phyloP scores from a whole-genome alignment of 2,888 invertebrate species.

The Aporophyla lueneburgensis region DNA sequence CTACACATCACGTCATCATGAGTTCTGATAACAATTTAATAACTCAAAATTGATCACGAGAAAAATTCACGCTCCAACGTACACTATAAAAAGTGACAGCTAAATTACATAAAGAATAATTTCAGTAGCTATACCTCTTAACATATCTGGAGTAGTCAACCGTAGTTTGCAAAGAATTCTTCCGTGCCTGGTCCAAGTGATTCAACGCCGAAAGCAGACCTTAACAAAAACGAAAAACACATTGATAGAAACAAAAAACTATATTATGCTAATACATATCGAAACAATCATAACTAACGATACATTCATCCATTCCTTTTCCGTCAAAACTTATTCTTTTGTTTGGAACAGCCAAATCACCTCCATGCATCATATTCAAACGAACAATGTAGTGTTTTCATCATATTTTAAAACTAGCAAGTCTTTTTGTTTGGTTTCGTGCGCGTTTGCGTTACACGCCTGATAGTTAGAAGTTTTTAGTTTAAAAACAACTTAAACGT shows the following conservation, averaged over 20 bases:
- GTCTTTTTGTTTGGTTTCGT: slow-evolving; percentile 74
- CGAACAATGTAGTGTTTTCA: slow-evolving; percentile 88
- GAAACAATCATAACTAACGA: slow-evolving; percentile 86
- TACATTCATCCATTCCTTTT: slow-evolving; percentile 85
- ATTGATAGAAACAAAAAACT: slow-evolving; percentile 74
- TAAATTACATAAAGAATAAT: slow-evolving; percentile 65
- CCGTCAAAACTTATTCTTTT: slow-evolving; percentile 88
- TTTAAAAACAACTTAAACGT: slow-evolving; percentile 84
- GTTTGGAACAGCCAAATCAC: slow-evolving; percentile 89
- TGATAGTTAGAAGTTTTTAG: slow-evolving; percentile 78
- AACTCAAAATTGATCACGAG: slow-evolving; percentile 61
- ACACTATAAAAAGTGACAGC: slow-evolving; percentile 66
- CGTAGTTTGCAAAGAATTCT: slow-evolving; percentile 92
- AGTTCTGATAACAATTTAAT: slow-evolving; percentile 65
- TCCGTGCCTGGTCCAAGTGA: slow-evolving; percentile 88
- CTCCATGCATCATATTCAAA: slow-evolving; percentile 87
- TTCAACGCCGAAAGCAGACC: slow-evolving; percentile 88
- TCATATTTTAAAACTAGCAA: slow-evolving; percentile 79
- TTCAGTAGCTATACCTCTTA: slow-evolving; percentile 90
- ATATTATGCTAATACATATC: slow-evolving; percentile 84
- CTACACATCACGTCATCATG: slow-evolving; percentile 55
- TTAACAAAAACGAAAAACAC: slow-evolving; percentile 73
- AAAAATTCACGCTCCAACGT: slow-evolving; percentile 56
- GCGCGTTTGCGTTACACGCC: slow-evolving; percentile 78
- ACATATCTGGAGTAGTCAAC: slow-evolving; percentile 97